These are phyloP conservation scores for Neoaliturus tenellus DNA, from an alignment of 2,888 invertebrate species.

Conservation along the genomic window DNA sequence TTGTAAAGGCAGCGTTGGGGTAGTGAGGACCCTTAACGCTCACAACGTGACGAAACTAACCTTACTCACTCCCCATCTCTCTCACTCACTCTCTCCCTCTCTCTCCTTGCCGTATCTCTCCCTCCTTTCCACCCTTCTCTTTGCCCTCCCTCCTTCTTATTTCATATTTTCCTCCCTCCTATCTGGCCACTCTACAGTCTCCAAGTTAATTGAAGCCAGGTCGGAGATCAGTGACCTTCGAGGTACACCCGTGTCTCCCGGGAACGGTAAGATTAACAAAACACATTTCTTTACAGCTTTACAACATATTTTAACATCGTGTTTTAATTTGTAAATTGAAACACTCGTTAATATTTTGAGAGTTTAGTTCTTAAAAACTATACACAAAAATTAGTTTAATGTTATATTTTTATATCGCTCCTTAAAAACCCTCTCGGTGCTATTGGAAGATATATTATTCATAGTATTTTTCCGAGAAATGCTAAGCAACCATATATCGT, in stretches of 20 bases:
- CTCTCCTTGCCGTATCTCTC: slow-evolving; percentile 61
- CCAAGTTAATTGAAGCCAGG: neutral
- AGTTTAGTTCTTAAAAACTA: no score
- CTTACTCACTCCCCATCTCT: slow-evolving; percentile 60
- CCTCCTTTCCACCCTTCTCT: slow-evolving; percentile 51
- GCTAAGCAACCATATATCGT: no score
- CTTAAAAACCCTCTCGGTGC: no score
- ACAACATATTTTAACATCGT: no score
- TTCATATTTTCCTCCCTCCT: slow-evolving; percentile 11
- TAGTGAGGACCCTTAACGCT: slow-evolving; percentile 47
- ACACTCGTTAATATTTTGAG: no score
- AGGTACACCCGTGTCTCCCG: neutral
- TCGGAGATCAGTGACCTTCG: slow-evolving; percentile 4
- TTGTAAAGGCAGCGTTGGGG: slow-evolving; percentile 44
- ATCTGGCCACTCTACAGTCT: neutral
- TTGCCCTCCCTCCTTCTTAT: neutral
- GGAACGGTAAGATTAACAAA: no score
- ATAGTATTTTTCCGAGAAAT: no score
- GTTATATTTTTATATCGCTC: no score
- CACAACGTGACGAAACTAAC: slow-evolving; percentile 59
- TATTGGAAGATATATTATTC: no score
- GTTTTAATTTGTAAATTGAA: no score
- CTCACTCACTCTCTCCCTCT: slow-evolving; percentile 35
- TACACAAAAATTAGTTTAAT: no score
- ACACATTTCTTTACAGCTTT: no score